These are phyloP conservation scores for Pristionchus entomophagus DNA, from an alignment of 2,888 invertebrate genomes.

Conservation along the genomic window DNA sequence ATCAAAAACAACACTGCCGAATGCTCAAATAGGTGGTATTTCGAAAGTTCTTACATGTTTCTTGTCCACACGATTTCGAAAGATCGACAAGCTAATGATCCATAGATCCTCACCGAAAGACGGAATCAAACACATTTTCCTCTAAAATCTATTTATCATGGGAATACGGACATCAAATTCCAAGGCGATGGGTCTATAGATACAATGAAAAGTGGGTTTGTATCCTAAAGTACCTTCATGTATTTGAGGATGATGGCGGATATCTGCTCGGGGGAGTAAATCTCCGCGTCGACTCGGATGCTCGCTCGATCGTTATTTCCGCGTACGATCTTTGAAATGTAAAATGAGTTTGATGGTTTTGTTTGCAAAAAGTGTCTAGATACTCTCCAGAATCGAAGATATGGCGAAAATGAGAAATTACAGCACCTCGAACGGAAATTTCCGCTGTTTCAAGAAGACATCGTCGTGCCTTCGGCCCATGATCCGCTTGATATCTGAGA, in stretches of 20 bases:
- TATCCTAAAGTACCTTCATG: not conserved
- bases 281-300: not conserved
- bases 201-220: too few species aligned
- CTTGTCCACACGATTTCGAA: too few species aligned
- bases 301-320: not conserved
- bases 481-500: conserved; percentile 13
- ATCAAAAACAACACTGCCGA: too few species aligned
- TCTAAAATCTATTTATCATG: too few species aligned
- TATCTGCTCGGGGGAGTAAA: not conserved
- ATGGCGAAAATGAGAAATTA: not conserved
- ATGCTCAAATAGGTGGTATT: too few species aligned
- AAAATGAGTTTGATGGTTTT: not conserved
- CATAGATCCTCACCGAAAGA: too few species aligned
- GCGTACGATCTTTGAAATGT: not conserved
- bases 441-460: not conserved
- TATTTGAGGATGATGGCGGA: not conserved
- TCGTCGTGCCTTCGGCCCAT: not conserved
- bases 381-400: not conserved
- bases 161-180: too few species aligned
- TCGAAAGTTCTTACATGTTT: too few species aligned
- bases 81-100: too few species aligned
- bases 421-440: not conserved
- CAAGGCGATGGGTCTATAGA: too few species aligned
- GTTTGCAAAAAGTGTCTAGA: not conserved
- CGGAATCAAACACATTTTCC: too few species aligned